Conservation (phyloP, 2,113 vertebrate species). For the Trochalopteron elliotii region DNA sequence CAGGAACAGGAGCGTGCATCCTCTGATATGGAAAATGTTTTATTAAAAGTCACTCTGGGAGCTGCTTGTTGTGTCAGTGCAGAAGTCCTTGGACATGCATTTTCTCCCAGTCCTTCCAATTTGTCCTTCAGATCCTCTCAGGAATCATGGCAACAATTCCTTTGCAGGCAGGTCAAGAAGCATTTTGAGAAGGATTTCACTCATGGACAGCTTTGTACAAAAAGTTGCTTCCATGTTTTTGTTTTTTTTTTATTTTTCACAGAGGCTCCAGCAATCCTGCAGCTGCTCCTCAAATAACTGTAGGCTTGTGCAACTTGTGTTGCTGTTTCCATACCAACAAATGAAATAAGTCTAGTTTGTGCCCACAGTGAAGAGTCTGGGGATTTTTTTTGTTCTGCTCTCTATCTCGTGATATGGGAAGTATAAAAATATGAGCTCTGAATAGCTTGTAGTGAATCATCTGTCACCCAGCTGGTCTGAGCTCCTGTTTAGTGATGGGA, state of each 20-base stretch:
- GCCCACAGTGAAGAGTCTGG: neutral
- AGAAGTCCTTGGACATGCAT: neutral
- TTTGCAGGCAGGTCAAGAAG: neutral
- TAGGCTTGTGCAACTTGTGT: neutral
- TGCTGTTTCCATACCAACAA: neutral
- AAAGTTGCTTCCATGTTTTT: neutral
- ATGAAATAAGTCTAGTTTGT: neutral
- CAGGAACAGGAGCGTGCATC: neutral
- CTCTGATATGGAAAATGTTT: neutral
- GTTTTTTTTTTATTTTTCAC: neutral
- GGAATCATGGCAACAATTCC: neutral
- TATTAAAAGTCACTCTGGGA: neutral
- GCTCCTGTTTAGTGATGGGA: neutral
- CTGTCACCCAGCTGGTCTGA: neutral
- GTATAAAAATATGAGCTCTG: neutral
- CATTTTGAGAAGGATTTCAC: neutral
- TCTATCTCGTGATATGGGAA: neutral
- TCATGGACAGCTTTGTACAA: neutral
- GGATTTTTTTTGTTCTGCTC: neutral
- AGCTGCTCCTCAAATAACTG: neutral
- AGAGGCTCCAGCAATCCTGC: neutral
- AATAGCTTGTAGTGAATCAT: neutral
- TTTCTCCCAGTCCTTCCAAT: neutral
- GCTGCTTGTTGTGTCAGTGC: neutral
- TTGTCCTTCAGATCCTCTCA: neutral